These are phyloP conservation scores for Vulpes lagopus DNA, from an alignment of 2,113 vertebrate genomes.

Conservation along the genomic window DNA sequence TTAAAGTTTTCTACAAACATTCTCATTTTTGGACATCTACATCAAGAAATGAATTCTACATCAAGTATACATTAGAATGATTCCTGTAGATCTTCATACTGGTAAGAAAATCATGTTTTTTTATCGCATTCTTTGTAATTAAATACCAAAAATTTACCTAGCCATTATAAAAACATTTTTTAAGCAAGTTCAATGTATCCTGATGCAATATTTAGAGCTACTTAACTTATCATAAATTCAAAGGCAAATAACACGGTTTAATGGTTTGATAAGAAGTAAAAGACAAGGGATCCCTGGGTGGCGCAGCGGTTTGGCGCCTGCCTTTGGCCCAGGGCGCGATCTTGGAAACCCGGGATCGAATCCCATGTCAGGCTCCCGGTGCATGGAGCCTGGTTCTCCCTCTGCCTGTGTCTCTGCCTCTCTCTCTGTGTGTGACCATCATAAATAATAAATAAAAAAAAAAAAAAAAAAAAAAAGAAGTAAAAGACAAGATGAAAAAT, in stretches of 20 bases:
- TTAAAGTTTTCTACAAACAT: background rate
- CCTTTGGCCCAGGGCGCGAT: too few relatives aligned
- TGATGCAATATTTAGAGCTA: conserved; percentile 50
- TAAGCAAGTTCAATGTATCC: background rate
- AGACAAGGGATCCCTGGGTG: too few relatives aligned
- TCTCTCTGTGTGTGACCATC: too few relatives aligned
- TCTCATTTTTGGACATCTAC: conserved; percentile 1
- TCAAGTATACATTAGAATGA: background rate
- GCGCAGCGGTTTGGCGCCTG: too few relatives aligned
- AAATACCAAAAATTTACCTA: background rate
- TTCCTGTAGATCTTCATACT: background rate
- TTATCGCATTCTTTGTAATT: background rate
- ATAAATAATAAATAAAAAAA: too few relatives aligned
- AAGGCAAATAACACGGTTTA: conserved; percentile 17
- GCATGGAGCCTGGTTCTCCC: too few relatives aligned
- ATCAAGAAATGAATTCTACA: conserved; percentile 51
- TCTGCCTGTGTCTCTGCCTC: too few relatives aligned
- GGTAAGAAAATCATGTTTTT: conserved; percentile 11
- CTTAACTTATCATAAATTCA: conserved; percentile 5
- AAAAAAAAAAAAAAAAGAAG: too few relatives aligned
- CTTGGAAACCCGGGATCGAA: too few relatives aligned
- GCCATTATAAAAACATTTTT: background rate
- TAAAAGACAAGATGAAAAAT: conserved; percentile 57
- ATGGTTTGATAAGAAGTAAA: conserved; percentile 46
- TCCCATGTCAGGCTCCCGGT: too few relatives aligned